A percentile compares a stretch with the other conserved stretches of the same genome.
Conservation (phyloP, 37 sponge, comb jelly and placozoan species). For the Cliona cf. orientalis region DNA sequence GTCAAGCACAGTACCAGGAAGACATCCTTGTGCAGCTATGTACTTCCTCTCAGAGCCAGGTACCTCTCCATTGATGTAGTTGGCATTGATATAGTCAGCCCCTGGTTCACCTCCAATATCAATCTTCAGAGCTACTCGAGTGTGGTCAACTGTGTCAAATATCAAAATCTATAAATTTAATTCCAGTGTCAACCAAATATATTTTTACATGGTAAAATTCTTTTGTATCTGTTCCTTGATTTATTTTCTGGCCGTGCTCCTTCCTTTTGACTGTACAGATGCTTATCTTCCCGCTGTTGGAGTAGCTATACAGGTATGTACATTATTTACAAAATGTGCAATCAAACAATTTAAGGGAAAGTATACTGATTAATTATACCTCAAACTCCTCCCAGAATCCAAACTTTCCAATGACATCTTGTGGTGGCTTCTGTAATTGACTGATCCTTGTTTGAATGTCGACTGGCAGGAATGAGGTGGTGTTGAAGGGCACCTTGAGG, state of each 20-base stretch:
- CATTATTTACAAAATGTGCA: too few species aligned
- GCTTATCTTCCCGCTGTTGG: too few species aligned
- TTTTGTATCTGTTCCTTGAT: too few species aligned
- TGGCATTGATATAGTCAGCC: slow-evolving; percentile 64
- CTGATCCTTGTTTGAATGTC: slow-evolving; percentile 50
- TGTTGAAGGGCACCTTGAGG: slow-evolving; percentile 67
- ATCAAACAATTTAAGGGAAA: too few species aligned
- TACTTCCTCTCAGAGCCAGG: not conserved
- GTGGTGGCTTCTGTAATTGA: slow-evolving; percentile 31
- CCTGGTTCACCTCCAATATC: slow-evolving; percentile 62
- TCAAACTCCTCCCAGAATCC: slow-evolving; percentile 96
- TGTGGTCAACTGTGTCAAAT: too few species aligned
- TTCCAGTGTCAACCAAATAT: not conserved
- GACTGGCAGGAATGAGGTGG: slow-evolving; percentile 47
- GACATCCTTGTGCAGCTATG: too few species aligned
- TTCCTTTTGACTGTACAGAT: too few species aligned
- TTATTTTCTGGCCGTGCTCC: too few species aligned
- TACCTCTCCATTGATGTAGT: slow-evolving; percentile 14
- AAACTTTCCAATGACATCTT: slow-evolving; percentile 69
- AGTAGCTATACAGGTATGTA: too few species aligned
- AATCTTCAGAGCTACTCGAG: too few species aligned
- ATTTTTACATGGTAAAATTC: too few species aligned
- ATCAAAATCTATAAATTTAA: not conserved
- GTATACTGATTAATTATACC: slow-evolving; percentile 15
- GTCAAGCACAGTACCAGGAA: slow-evolving; percentile 40